Evolutionary conservation across 2,797 vertebrate genomes (phyloP).

Genomic region (Tinamus major): DNA sequence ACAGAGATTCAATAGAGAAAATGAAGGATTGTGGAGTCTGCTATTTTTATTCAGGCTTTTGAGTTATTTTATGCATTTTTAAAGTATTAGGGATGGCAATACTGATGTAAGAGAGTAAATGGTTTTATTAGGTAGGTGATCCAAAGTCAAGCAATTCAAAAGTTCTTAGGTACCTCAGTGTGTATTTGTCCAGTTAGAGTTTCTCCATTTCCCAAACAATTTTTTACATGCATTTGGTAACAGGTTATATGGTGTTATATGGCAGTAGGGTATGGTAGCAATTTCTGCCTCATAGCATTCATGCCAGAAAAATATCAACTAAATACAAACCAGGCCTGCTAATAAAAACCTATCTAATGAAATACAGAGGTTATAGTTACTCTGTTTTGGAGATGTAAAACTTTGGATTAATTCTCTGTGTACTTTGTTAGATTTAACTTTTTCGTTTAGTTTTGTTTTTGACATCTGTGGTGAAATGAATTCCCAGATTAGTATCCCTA

Average conservation of each 20-base stretch:
- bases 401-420: background rate
- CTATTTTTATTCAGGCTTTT: background rate
- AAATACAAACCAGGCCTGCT: constrained; percentile 10
- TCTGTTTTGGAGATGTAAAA: background rate
- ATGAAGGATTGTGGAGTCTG: background rate
- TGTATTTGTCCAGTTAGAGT: background rate
- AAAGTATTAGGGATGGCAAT: background rate
- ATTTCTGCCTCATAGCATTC: constrained; percentile 20
- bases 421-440: background rate
- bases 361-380: constrained; percentile 6
- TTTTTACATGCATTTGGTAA: constrained; percentile 27
- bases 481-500: background rate
- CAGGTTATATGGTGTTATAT: background rate
- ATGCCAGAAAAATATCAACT: constrained; percentile 7
- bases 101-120: background rate
- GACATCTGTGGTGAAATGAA: background rate
- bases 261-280: background rate
- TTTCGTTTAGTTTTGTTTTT: background rate
- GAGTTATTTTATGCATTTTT: background rate
- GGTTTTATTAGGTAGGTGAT: background rate
- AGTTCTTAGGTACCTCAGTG: background rate
- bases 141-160: background rate
- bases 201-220: background rate
- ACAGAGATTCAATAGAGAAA: background rate
- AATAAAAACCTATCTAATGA: constrained; percentile 40